phyloP scores from a whole-genome alignment of 2,888 invertebrate species.

The Auanema freiburgensis region DNA sequence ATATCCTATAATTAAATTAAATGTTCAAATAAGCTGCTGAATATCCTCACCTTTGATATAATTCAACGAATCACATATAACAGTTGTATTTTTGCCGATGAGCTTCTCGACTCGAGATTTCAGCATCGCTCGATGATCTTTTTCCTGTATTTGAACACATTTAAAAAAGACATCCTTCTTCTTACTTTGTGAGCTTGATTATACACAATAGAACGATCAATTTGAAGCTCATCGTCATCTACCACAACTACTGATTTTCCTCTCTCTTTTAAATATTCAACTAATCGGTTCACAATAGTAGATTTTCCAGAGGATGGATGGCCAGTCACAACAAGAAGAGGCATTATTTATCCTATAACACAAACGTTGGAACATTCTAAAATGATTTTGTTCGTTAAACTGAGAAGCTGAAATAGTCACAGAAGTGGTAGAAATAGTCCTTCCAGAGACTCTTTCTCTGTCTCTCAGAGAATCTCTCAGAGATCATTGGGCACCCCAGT shows the following conservation, averaged over 20 bases:
- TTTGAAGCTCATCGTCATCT: conserved; percentile 35
- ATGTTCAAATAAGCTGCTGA: not conserved
- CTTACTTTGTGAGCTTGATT: not conserved
- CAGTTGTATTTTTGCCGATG: conserved; percentile 73
- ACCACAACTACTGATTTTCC: conserved; percentile 35
- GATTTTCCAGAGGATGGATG: conserved; percentile 57
- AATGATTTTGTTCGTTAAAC: not conserved
- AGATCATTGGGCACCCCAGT: too few relatives aligned
- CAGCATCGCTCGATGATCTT: conserved; percentile 54
- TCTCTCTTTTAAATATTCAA: conserved; percentile 28
- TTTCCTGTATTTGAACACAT: conserved; percentile 42
- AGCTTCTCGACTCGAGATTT: conserved; percentile 51
- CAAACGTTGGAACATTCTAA: not conserved
- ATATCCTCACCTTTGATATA: conserved; percentile 78
- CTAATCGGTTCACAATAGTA: conserved; percentile 50
- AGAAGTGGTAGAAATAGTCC: too few relatives aligned
- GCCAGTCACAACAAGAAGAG: conserved; percentile 59
- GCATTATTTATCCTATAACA: conserved; percentile 37
- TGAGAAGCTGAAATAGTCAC: too few relatives aligned
- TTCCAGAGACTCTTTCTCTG: too few relatives aligned
- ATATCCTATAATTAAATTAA: conserved; percentile 73
- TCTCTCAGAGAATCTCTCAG: too few relatives aligned
- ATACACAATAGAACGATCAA: too few relatives aligned
- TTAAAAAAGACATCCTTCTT: not conserved
- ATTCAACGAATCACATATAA: conserved; percentile 89